Percentiles rank a stretch among this genome's conserved stretches.
phyloP scores from a whole-genome alignment of 2,797 vertebrate genomes.

The Poecilia gillii region DNA sequence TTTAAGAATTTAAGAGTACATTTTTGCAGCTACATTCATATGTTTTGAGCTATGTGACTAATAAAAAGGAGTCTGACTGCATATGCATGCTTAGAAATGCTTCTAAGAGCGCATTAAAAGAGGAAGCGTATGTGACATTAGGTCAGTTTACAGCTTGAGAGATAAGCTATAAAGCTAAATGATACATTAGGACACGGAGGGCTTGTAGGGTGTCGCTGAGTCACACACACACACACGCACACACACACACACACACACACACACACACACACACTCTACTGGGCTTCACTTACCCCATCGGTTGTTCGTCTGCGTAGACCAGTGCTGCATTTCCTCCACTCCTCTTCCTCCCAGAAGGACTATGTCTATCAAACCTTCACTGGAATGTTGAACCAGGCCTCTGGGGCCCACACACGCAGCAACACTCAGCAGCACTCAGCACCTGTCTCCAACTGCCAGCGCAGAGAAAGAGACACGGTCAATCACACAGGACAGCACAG shows the following conservation, averaged over 20 bases:
- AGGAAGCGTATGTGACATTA: constrained; percentile 71
- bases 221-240: neutral
- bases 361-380: constrained; percentile 72
- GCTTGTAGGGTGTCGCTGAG: constrained; percentile 33
- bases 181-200: constrained; percentile 70
- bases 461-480: constrained; percentile 61
- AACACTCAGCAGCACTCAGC: constrained; percentile 81
- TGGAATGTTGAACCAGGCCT: constrained; percentile 73
- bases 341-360: constrained; percentile 44
- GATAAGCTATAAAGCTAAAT: constrained; percentile 63
- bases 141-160: constrained; percentile 48
- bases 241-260: neutral
- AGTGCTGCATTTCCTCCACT: constrained; percentile 22
- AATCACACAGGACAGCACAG: constrained; percentile 67
- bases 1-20: neutral
- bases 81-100: neutral
- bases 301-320: constrained; percentile 31
- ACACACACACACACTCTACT: constrained; percentile 2
- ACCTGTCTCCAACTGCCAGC: constrained; percentile 73
- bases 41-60: neutral
- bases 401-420: constrained; percentile 72
- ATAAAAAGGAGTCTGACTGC: neutral
- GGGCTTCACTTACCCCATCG: constrained; percentile 55
- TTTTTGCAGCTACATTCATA: neutral
- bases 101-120: constrained; percentile 49